Percentiles rank a stretch among this genome's conserved stretches.
Conservation (phyloP, 1,140 invertebrate species). For the Callitettix versicolor region DNA sequence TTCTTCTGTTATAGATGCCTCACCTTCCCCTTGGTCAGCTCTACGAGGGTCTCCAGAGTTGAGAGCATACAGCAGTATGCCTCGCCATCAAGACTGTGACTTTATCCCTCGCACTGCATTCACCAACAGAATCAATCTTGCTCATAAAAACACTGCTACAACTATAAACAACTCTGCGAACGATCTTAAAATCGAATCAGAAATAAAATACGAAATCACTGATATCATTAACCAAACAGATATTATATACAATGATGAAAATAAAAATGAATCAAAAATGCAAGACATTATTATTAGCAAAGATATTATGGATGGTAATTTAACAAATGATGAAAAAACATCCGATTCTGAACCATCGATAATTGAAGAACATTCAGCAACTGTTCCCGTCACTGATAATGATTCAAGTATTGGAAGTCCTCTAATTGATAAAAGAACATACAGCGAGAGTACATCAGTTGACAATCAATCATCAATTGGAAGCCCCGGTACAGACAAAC, state of each 20-base stretch:
- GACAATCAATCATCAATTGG: slow-evolving; percentile 7
- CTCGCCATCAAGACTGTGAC: slow-evolving; percentile 29
- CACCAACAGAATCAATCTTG: slow-evolving; percentile 5
- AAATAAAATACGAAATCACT: too few relatives aligned
- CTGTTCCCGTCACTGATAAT: background rate
- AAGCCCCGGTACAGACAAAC: slow-evolving; percentile 1
- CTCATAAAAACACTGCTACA: too few relatives aligned
- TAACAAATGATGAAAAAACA: background rate
- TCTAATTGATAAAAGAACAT: background rate
- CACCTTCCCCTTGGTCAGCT: slow-evolving; percentile 42
- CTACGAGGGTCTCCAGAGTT: slow-evolving; percentile 41
- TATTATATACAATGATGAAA: too few relatives aligned
- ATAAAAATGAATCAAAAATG: background rate
- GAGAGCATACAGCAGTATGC: slow-evolving; percentile 45
- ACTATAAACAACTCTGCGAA: too few relatives aligned
- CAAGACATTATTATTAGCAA: background rate
- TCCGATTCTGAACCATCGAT: background rate
- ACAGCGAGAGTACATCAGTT: slow-evolving; percentile 6
- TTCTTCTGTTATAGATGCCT: slow-evolving; percentile 17
- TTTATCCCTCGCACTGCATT: slow-evolving; percentile 9
- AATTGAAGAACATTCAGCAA: background rate
- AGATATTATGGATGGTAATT: background rate
- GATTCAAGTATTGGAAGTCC: slow-evolving; percentile 6
- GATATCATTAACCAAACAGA: too few relatives aligned
- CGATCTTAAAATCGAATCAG: too few relatives aligned